Percentiles rank a stretch among this genome's conserved stretches.
Conservation (phyloP, 1,140 invertebrate species). For the Monomorium pharaonis region DNA sequence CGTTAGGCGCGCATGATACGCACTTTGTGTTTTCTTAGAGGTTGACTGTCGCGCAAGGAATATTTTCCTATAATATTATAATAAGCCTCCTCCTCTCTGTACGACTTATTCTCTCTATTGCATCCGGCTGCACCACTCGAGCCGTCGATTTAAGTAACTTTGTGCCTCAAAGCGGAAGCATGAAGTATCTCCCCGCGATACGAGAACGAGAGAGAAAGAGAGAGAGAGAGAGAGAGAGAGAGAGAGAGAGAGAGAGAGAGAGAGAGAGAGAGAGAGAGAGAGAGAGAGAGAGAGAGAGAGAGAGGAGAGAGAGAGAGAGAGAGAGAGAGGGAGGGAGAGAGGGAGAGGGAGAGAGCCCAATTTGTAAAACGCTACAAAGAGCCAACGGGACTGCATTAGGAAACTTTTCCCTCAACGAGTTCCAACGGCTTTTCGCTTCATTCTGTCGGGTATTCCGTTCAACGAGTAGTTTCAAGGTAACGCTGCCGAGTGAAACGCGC, state of each 20-base stretch:
- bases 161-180: too few relatives aligned
- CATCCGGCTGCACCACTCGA: background rate
- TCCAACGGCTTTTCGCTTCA: background rate
- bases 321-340: too few relatives aligned
- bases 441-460: slow-evolving; percentile 3
- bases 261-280: too few relatives aligned
- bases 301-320: too few relatives aligned
- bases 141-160: background rate
- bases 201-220: too few relatives aligned
- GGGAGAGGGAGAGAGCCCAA: slow-evolving; percentile 2
- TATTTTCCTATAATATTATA: background rate
- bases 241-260: too few relatives aligned
- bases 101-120: background rate
- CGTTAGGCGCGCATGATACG: too few relatives aligned
- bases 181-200: background rate
- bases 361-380: slow-evolving; percentile 29
- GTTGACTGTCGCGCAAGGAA: background rate
- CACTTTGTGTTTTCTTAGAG: background rate
- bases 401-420: slow-evolving; percentile 18
- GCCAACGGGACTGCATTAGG: background rate
- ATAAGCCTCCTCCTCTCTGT: too few relatives aligned
- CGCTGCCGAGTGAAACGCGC: background rate
- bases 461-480: slow-evolving; percentile 51
- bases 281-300: too few relatives aligned
- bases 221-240: too few relatives aligned